phyloP scores from a whole-genome alignment of 2,113 vertebrate genomes.

The Chauna torquata region DNA sequence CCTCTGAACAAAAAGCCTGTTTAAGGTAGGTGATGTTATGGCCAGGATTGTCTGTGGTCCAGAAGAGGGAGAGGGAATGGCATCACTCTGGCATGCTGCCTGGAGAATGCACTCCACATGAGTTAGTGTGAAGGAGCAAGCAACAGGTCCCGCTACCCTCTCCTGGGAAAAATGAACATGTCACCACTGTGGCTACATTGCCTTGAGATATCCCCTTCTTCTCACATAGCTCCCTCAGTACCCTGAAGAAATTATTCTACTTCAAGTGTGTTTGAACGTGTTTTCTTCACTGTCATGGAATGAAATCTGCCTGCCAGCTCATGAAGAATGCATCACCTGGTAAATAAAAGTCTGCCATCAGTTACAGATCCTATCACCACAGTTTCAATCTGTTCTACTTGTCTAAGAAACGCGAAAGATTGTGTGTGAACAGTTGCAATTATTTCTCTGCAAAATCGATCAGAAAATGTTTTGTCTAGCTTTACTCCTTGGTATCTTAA shows the following conservation, averaged over 20 bases:
- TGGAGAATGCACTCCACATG: not conserved
- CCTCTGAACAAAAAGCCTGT: not conserved
- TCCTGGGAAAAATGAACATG: not conserved
- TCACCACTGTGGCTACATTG: not conserved
- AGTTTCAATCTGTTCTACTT: not conserved
- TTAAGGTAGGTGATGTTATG: not conserved
- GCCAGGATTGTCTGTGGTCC: not conserved
- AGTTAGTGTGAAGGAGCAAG: not conserved
- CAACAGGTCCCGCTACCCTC: not conserved
- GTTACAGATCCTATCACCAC: not conserved
- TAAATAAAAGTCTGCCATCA: not conserved
- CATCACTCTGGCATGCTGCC: not conserved
- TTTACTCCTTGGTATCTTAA: conserved; percentile 55
- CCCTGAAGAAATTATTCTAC: not conserved
- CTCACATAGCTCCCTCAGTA: not conserved
- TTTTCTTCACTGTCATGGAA: not conserved
- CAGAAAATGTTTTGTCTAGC: conserved; percentile 10
- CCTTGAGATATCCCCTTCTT: not conserved
- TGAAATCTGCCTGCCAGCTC: not conserved
- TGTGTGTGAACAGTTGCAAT: conserved; percentile 9
- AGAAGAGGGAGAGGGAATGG: not conserved
- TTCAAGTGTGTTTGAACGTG: not conserved
- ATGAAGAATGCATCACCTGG: not conserved
- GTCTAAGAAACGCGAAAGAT: not conserved
- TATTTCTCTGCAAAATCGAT: conserved; percentile 30